phyloP scores from a whole-genome alignment of 1,140 invertebrate species.

The Drusus annulatus region DNA sequence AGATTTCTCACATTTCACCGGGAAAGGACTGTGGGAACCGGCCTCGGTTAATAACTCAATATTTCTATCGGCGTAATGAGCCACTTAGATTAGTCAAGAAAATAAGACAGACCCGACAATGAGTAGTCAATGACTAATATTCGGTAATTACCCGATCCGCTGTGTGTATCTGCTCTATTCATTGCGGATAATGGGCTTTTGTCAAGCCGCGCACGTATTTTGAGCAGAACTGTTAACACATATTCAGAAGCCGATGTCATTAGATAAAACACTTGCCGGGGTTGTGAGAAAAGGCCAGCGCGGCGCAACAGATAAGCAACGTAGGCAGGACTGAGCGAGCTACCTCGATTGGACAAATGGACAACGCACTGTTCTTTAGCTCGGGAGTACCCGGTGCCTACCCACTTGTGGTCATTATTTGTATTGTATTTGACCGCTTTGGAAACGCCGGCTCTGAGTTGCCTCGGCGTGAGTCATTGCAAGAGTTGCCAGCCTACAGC shows the following conservation, averaged over 20 bases:
- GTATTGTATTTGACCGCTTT: conserved; percentile 4
- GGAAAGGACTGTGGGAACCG: conserved; percentile 7
- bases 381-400: too few species aligned
- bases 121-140: conserved; percentile 19
- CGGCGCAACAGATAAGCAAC: background rate
- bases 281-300: conserved; percentile 20
- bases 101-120: conserved; percentile 28
- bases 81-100: background rate
- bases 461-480: background rate
- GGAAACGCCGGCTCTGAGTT: background rate
- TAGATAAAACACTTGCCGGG: conserved; percentile 16
- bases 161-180: conserved; percentile 28
- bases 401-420: background rate
- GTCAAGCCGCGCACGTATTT: conserved; percentile 14
- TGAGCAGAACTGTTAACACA: conserved; percentile 32
- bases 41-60: conserved; percentile 1
- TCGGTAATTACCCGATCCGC: conserved; percentile 20
- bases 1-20: background rate
- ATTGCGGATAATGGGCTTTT: conserved; percentile 16
- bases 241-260: conserved; percentile 41
- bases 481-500: too few species aligned
- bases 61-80: conserved; percentile 28
- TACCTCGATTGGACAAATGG: background rate
- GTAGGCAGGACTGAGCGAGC: background rate
- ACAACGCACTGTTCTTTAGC: background rate